Evolutionary conservation across 2,113 vertebrate genomes (phyloP), one percentile per base, ranked within the genome.

Genomic region (Myotis yumanensis): DNA sequence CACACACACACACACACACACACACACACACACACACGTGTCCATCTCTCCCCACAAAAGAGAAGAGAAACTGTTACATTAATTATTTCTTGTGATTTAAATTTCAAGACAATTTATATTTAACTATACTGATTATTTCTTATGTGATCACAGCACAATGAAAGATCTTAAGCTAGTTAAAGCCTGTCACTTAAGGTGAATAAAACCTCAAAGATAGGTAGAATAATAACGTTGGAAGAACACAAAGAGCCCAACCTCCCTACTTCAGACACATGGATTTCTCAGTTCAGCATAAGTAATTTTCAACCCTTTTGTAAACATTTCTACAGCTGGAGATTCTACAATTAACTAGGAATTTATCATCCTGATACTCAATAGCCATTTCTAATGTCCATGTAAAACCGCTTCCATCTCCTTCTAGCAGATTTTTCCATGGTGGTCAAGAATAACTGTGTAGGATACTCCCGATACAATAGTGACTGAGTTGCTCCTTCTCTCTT

Each of bases 41-140:
- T 32, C 54, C 37, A 80, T 43, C 30, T 5, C 68, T 76, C 30
- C 68, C 14, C 40, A 32, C 8, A 12, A 59, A 81, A 66, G 20
- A 81, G 35, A 76, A 46, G 4, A 83, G n/a, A 91, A 95, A 66
- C 6, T 90, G 52, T 87, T 87, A 73, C 57, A 8, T 88, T 68
- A n/a, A 69, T 28, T 82, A 77, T 57, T 86, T 91, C 32, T 90
- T 94, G 30, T 90, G 10, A 94, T 88, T 77, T 92, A 68, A 92
- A 93, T 82, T 72, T 51, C 8, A 57, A 93, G 40, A 90, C 2
- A 23, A 43, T 37, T 35, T 73, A 46, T 79, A 12, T 79, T 69
- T 90, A 89, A 57, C 40, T 46, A 5, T 30, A 75, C 25, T 15
- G 28, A 40, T 89, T 37, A 59, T 90, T 93, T 96, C 15, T 59